Evolutionary conservation across 2,888 invertebrate genomes (phyloP), one percentile per base, ranked within the genome.

Genomic region (Drosophila eohydei): DNA sequence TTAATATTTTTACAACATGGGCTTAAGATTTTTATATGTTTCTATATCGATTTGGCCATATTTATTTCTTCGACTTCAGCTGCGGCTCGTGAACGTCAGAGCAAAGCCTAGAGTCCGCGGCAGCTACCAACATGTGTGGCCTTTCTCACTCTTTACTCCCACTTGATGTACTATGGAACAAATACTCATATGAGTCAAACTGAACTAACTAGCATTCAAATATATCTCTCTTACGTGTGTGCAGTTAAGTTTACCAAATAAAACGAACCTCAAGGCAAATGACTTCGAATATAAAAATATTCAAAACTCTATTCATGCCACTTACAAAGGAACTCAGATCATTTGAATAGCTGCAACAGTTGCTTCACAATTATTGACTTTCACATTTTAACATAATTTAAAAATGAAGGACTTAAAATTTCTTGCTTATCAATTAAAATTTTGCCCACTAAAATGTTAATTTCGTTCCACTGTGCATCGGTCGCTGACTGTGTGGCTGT

Each of bases 121-220:
- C 44, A 44, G 32, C 26, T 5, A n/a, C 7, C 2, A n/a, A 30
- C 48, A 50, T 50, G 32, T 80, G 75, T 70, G 84, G 65, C 63
- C 80, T 70, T 65, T 65, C 72, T 56, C 76, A 52, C 36, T 59
- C 71, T 58, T 58, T 30, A 11, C 26, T 11, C 34, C 14, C 12
- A 7, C 16, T 7, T 9, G 6, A 14, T 4, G 14, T 7, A 65
- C 63, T 16, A 16, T 63, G 52, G 65, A 8, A 3, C 21, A 21
- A 21, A n/a, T n/a, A n/a, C n/a, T n/a, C n/a, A n/a, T n/a, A n/a
- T n/a, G n/a, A n/a, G n/a, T n/a, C n/a, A n/a, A n/a, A n/a, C n/a
- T n/a, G n/a, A n/a, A n/a, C n/a, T n/a, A n/a, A n/a, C n/a, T n/a
- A n/a, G n/a, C n/a, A n/a, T n/a, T n/a, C n/a, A n/a, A n/a, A n/a